Conservation (phyloP, 1,140 invertebrate genomes). For the Amyelois transitella region DNA sequence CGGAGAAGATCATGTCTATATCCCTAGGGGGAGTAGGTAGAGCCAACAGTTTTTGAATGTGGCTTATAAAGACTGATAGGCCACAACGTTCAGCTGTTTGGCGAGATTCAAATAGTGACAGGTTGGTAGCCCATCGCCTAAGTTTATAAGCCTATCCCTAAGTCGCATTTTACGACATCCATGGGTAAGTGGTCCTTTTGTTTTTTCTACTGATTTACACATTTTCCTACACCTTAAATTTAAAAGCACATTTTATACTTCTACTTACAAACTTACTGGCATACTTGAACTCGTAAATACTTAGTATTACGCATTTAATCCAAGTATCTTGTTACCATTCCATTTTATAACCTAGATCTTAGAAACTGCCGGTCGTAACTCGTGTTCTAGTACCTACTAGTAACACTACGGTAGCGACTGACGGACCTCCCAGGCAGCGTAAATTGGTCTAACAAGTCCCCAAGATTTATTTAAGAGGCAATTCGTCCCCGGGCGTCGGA, state of each 20-base stretch:
- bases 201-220: no score
- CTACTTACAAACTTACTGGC: neutral
- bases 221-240: no score
- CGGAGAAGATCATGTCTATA: no score
- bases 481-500: neutral
- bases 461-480: slow-evolving; percentile 1
- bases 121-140: no score
- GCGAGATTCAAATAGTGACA: no score
- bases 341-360: neutral
- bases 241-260: neutral
- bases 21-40: no score
- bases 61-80: no score
- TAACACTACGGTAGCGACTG: neutral
- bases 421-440: neutral
- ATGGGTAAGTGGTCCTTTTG: no score
- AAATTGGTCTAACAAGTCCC: neutral
- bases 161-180: no score
- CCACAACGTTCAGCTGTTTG: no score
- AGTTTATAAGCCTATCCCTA: no score
- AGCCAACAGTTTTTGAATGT: no score
- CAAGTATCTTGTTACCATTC: neutral
- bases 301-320: neutral
- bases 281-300: neutral
- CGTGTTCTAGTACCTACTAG: neutral
- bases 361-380: neutral